phyloP scores from a whole-genome alignment of 2,797 vertebrate genomes.

The Molothrus aeneus region DNA sequence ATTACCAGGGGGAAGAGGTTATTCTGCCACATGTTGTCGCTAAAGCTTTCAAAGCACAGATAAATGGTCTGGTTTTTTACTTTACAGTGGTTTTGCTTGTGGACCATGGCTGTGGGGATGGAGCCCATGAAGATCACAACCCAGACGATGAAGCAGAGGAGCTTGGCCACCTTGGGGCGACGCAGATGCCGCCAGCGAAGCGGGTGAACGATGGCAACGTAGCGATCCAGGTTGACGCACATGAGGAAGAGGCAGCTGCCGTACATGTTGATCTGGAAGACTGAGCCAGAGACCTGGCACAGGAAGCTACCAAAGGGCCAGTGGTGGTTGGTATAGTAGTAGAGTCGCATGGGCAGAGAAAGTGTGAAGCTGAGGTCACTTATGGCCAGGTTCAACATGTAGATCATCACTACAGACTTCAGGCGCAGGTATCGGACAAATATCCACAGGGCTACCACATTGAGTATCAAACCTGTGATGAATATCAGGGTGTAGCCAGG shows the following conservation, averaged over 20 bases:
- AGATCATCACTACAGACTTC: constrained; percentile 79
- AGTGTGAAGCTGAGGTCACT: constrained; percentile 81
- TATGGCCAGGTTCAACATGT: constrained; percentile 79
- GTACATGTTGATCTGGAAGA: constrained; percentile 84
- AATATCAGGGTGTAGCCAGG: constrained; percentile 76
- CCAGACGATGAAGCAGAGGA: constrained; percentile 77
- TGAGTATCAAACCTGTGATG: constrained; percentile 71
- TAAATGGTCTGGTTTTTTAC: background rate
- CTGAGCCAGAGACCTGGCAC: constrained; percentile 77
- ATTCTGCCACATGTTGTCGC: constrained; percentile 70
- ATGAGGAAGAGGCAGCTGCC: constrained; percentile 83
- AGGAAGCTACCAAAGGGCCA: constrained; percentile 75
- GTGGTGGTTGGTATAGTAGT: constrained; percentile 72
- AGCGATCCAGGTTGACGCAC: constrained; percentile 81
- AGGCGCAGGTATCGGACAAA: constrained; percentile 74
- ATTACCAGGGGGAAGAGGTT: constrained; percentile 74
- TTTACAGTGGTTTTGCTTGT: constrained; percentile 67
- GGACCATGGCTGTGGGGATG: constrained; percentile 72
- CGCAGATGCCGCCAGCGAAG: constrained; percentile 79
- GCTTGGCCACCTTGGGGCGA: constrained; percentile 72
- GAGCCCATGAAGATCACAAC: constrained; percentile 74
- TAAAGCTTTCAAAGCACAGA: constrained; percentile 80
- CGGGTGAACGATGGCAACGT: constrained; percentile 76
- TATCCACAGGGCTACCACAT: constrained; percentile 76
- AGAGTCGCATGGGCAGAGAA: constrained; percentile 76